Conservation (phyloP, 37 sponge, comb jelly and placozoan species). For the Ianthella basta region DNA sequence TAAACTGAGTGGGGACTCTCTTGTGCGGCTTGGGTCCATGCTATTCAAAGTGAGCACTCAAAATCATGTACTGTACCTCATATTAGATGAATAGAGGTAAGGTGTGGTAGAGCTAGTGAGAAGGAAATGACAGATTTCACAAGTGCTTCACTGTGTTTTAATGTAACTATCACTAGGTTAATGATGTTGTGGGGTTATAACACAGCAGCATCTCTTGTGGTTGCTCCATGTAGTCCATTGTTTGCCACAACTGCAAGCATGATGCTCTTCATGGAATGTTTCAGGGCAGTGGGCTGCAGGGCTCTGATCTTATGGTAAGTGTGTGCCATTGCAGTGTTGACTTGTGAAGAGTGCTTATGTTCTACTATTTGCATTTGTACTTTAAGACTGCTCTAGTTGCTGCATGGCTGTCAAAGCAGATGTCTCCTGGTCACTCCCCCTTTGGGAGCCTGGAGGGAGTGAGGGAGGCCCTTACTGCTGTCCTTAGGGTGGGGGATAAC, state of each 20-base stretch:
- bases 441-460: slow-evolving; percentile 1
- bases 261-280: not conserved
- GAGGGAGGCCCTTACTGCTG: not conserved
- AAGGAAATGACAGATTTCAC: no score
- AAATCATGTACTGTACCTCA: not conserved
- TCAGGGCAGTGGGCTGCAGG: slow-evolving; percentile 16
- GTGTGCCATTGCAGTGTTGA: no score
- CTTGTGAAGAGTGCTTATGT: no score
- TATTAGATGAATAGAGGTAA: no score
- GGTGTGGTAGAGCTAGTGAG: no score
- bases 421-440: slow-evolving; percentile 21
- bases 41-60: slow-evolving; percentile 2
- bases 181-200: no score
- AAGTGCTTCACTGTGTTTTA: no score
- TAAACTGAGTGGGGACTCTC: not conserved
- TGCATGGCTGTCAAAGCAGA: slow-evolving; percentile 22
- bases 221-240: not conserved
- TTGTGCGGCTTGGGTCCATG: not conserved
- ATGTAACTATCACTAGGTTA: no score
- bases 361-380: no score
- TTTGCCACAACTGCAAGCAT: not conserved
- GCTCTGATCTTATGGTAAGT: slow-evolving; percentile 18
- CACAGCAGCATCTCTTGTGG: no score
- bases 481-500: not conserved
- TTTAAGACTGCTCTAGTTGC: not conserved